These are phyloP conservation scores for Chalcosyrphus nemorum DNA, from an alignment of 2,888 invertebrate genomes.

Conservation along the genomic window DNA sequence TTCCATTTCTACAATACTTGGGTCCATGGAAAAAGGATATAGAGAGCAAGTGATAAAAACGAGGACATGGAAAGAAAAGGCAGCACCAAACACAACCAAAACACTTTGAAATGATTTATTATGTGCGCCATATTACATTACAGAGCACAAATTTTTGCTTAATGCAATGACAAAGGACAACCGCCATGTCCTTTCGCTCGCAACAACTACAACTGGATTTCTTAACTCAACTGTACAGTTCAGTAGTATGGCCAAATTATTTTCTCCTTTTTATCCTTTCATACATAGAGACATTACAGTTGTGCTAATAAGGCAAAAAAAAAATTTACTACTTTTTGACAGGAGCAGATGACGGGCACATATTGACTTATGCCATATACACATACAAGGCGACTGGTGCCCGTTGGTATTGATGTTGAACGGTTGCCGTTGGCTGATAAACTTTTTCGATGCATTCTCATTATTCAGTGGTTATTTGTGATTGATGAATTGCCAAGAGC, in stretches of 20 bases:
- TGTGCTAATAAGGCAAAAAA: constrained; percentile 45
- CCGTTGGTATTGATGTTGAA: background rate
- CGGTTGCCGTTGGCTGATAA: constrained; percentile 44
- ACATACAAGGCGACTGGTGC: background rate
- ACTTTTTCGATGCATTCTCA: constrained; percentile 70
- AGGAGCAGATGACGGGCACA: constrained; percentile 52
- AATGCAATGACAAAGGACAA: constrained; percentile 67
- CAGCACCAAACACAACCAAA: constrained; percentile 40
- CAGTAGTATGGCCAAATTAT: constrained; percentile 4
- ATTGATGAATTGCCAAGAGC: constrained; percentile 65
- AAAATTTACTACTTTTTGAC: constrained; percentile 21
- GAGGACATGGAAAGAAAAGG: constrained; percentile 35
- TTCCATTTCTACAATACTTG: background rate
- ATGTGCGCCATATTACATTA: constrained; percentile 70
- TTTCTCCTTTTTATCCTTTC: constrained; percentile 20
- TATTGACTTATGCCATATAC: constrained; percentile 54
- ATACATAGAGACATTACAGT: constrained; percentile 5
- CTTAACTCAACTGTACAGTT: constrained; percentile 12
- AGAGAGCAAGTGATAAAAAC: constrained; percentile 17
- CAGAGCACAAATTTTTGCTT: constrained; percentile 60
- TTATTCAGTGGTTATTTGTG: constrained; percentile 69
- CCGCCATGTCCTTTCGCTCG: constrained; percentile 13
- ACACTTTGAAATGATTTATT: constrained; percentile 69
- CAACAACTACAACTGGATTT: background rate
- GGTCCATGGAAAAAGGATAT: background rate